Conservation (phyloP, 2,888 invertebrate genomes). For the Cybosia mesomella region DNA sequence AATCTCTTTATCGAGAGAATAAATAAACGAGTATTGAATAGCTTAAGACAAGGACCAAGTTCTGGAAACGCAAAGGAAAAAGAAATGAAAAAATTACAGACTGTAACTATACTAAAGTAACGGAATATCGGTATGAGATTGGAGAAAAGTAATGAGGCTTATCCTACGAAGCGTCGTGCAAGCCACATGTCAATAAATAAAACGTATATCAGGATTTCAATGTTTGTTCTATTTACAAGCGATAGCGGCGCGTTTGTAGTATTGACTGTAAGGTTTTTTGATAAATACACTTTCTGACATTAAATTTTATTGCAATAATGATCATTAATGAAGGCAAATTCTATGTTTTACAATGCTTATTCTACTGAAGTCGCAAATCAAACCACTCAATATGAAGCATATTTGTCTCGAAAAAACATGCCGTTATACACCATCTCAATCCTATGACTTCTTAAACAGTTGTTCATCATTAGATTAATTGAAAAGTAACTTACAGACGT, state of each 20-base stretch:
- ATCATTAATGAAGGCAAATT: background rate
- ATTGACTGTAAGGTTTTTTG: conserved; percentile 51
- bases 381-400: background rate
- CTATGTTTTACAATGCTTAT: background rate
- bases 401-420: background rate
- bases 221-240: conserved; percentile 43
- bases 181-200: conserved; percentile 56
- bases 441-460: background rate
- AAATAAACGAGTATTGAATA: conserved; percentile 21
- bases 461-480: conserved; percentile 23
- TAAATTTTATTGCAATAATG: background rate
- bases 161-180: conserved; percentile 42
- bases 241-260: conserved; percentile 49
- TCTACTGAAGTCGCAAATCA: background rate
- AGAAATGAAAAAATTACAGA: conserved; percentile 15
- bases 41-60: conserved; percentile 17
- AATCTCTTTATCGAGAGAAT: conserved; percentile 25
- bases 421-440: background rate
- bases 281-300: conserved; percentile 40
- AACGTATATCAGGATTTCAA: conserved; percentile 48
- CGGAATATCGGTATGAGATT: conserved; percentile 38
- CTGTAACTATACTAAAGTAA: conserved; percentile 34
- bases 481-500: too few species aligned
- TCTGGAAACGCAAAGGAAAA: conserved; percentile 20
- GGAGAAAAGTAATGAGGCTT: conserved; percentile 45